Conservation (phyloP, 2,113 vertebrate species). For the Ovis aries region ARS-UI_Ramb_v3.0 NC_056055.1:8840001-8840500, state of each 20-base stretch:
- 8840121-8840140: neutral
- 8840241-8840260: neutral
- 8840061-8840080: neutral
- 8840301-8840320: neutral
- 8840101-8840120: neutral
- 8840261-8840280: neutral
- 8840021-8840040: neutral
- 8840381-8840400: neutral
- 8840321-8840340: neutral
- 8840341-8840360: neutral
- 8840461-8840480: neutral
- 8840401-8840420: fast-evolving
- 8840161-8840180: neutral
- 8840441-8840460: neutral
- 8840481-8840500: neutral
- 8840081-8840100: neutral
- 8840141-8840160: neutral
- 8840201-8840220: neutral
- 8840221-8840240: neutral
- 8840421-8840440: neutral
- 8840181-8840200: neutral
- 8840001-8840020: neutral
- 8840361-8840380: neutral
- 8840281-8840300: neutral
- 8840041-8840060: too few species aligned